Evolutionary conservation across 2,797 vertebrate genomes (phyloP).

Genomic region (Discoglossus pictus): DNA sequence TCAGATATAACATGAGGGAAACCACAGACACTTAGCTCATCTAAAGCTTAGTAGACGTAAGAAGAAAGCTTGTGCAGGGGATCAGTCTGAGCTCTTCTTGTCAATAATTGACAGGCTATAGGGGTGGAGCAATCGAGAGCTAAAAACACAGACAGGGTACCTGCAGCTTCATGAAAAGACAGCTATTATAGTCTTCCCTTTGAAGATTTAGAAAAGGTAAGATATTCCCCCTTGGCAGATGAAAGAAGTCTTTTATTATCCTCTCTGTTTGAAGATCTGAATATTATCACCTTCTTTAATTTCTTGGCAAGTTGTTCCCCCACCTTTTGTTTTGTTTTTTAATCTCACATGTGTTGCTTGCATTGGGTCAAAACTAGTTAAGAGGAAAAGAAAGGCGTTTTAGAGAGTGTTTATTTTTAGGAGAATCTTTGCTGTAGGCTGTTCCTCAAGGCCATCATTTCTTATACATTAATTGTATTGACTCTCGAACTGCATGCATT

Average conservation of each 20-base stretch:
- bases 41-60: constrained; percentile 28
- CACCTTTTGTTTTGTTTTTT: constrained; percentile 27
- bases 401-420: neutral
- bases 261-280: constrained; percentile 60
- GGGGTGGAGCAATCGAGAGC: constrained; percentile 39
- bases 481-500: no score
- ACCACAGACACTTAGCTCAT: constrained; percentile 48
- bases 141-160: constrained; percentile 60
- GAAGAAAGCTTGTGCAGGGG: constrained; percentile 40
- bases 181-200: constrained; percentile 45
- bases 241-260: constrained; percentile 65
- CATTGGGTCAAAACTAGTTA: constrained; percentile 1
- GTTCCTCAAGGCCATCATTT: no score
- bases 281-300: constrained; percentile 71
- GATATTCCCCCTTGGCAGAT: constrained; percentile 39
- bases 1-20: constrained; percentile 67
- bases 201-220: constrained; percentile 54
- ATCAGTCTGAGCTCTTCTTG: constrained; percentile 36
- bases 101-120: constrained; percentile 46
- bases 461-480: no score
- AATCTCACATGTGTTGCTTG: constrained; percentile 55
- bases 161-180: constrained; percentile 67
- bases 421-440: neutral
- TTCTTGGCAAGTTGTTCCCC: constrained; percentile 57
- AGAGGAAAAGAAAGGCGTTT: neutral